phyloP scores from a whole-genome alignment of 2,888 invertebrate species.

The Thalpophila matura region DNA sequence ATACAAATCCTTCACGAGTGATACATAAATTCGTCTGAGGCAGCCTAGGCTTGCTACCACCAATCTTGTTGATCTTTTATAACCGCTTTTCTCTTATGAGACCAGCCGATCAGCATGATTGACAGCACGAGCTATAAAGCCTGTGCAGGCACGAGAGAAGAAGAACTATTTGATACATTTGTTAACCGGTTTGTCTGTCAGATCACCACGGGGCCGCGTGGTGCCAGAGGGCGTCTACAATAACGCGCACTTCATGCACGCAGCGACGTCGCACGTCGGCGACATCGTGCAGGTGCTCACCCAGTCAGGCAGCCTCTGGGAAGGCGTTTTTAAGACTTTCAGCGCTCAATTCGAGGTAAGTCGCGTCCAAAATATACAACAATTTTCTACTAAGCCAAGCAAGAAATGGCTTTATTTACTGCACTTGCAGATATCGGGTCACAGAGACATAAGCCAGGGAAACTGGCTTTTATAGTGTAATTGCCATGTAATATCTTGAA shows the following conservation, averaged over 20 bases:
- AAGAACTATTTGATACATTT: background rate
- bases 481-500: too few species aligned
- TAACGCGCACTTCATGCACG: slow-evolving; percentile 97
- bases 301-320: slow-evolving; percentile 95
- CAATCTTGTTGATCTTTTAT: too few species aligned
- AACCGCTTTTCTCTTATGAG: too few species aligned
- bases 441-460: too few species aligned
- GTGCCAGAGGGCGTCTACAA: slow-evolving; percentile 96
- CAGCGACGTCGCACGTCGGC: slow-evolving; percentile 96
- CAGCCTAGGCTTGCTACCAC: too few species aligned
- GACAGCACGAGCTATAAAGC: too few species aligned
- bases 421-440: too few species aligned
- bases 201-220: slow-evolving; percentile 93
- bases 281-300: slow-evolving; percentile 95
- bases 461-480: too few species aligned
- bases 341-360: slow-evolving; percentile 96
- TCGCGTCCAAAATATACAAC: slow-evolving; percentile 11
- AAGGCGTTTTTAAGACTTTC: slow-evolving; percentile 97
- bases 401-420: background rate
- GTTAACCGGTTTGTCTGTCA: slow-evolving; percentile 65
- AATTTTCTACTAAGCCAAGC: too few species aligned
- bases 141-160: background rate
- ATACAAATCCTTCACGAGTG: too few species aligned
- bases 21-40: too few species aligned
- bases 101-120: too few species aligned